Base-by-base conservation (phyloP, 2,797 vertebrate genomes). In the Carapus acus region DNA sequence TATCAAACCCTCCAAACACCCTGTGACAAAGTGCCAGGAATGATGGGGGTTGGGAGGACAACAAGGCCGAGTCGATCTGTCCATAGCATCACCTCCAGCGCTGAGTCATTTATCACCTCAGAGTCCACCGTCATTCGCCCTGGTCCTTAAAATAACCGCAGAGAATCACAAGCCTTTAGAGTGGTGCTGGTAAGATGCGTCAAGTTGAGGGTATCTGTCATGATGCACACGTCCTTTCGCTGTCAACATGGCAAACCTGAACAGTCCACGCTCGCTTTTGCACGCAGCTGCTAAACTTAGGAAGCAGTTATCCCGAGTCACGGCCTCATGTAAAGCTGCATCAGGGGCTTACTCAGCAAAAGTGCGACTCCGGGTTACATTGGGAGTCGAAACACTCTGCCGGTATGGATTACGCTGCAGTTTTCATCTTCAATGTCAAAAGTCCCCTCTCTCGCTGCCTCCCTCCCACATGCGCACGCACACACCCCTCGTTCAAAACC, bases 81-180 rank as follows among this genome's bases (percentile, higher is more conserved):
- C 39, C n/a, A 4, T 8, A 41, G 36, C 40, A 49, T 1, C 6
- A 36, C 39, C 49, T 20, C 41, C 51, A 27, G 37, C 40, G 2
- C 21, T 43, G 49, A 71, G 42, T 23, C 63, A 34, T 69, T 64
- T 66, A 80, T 82, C 73, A 59, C 57, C 48, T 62, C 4, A 71
- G 46, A 63, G 68, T 67, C 67, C 22, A 8, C 58, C 41, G 49
- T 65, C 42, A 69, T 78, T 51, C 62, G 59, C 36, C 60, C 63
- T 38, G 62, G 68, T 65, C 42, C 20, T 49, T 9, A 27, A 50
- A 55, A 54, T 48, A 55, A 40, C 52, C 56, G 49, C 41, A 24
- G 16, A 9, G 61, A 71, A 76, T 71, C 61, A 76, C 51, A 45
- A 31, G 31, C 60, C 24, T 27, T 67, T 67, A 42, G 33, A 58